Percentiles rank a stretch among this genome's conserved stretches.
Evolutionary conservation across 1,140 invertebrate species (phyloP).

Genomic region (Coelopa frigida): DNA sequence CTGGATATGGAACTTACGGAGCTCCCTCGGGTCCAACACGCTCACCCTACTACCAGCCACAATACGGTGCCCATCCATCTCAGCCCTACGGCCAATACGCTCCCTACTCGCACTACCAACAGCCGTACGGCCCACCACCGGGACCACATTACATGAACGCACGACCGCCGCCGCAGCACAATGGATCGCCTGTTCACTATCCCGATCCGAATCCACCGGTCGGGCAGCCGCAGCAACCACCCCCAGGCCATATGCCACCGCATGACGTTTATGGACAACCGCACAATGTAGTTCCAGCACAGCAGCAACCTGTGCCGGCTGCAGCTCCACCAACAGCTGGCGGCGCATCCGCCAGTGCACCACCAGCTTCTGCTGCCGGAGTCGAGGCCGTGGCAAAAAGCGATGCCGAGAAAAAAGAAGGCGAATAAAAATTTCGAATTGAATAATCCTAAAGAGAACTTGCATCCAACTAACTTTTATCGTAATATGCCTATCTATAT

Average conservation of each 20-base stretch:
- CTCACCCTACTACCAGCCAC: constrained; percentile 57
- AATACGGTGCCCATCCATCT: constrained; percentile 53
- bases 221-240: constrained; percentile 17
- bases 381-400: no score
- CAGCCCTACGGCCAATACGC: constrained; percentile 53
- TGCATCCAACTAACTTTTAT: no score
- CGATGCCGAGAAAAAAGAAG: no score
- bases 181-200: constrained; percentile 22
- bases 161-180: constrained; percentile 31
- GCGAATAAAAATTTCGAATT: no score
- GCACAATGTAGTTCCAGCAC: constrained; percentile 3
- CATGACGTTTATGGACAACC: constrained; percentile 14
- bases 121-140: constrained; percentile 53
- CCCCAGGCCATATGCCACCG: constrained; percentile 4
- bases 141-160: constrained; percentile 43
- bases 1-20: constrained; percentile 32
- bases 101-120: constrained; percentile 54
- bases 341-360: background rate
- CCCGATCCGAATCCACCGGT: constrained; percentile 17
- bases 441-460: no score
- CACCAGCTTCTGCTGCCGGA: background rate
- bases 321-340: background rate
- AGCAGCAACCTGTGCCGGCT: constrained; percentile 6
- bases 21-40: constrained; percentile 49
- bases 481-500: no score